A percentile compares a stretch with the other conserved stretches of the same genome.
phyloP scores from a whole-genome alignment of 2,797 vertebrate genomes.

The Chelon labrosus region DNA sequence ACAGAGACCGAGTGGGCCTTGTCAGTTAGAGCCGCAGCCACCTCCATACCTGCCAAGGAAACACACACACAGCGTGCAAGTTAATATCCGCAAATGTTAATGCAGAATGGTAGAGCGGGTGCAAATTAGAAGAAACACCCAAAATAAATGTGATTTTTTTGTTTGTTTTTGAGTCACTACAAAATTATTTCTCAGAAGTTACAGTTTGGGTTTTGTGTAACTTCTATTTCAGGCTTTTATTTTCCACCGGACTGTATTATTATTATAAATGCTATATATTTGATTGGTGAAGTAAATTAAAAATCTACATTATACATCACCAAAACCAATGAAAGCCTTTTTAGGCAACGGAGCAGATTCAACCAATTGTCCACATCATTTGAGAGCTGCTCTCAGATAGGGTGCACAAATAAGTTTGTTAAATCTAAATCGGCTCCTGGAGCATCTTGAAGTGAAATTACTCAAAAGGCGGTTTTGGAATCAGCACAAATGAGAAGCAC shows the following conservation, averaged over 20 bases:
- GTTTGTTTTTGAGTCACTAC: neutral
- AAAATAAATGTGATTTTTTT: neutral
- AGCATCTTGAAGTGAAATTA: neutral
- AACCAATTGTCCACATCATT: neutral
- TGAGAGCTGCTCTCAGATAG: neutral
- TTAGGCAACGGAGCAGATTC: neutral
- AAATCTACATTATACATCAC: neutral
- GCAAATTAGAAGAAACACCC: neutral
- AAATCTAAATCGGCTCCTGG: neutral
- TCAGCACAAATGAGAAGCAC: neutral
- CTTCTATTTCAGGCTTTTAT: neutral
- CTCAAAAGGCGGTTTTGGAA: neutral
- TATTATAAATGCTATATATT: neutral
- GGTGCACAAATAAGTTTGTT: no score
- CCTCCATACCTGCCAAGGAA: constrained; percentile 92
- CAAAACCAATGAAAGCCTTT: neutral
- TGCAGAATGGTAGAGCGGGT: neutral
- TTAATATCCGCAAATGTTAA: neutral
- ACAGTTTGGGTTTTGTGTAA: neutral
- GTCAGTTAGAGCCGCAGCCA: constrained; percentile 93
- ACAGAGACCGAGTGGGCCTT: constrained; percentile 97
- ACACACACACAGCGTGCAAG: constrained; percentile 10
- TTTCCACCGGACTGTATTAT: no score
- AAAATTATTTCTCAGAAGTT: neutral
- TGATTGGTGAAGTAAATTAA: no score